These are phyloP conservation scores for Falco naumanni DNA, from an alignment of 2,797 vertebrate genomes.

Conservation along the genomic window DNA sequence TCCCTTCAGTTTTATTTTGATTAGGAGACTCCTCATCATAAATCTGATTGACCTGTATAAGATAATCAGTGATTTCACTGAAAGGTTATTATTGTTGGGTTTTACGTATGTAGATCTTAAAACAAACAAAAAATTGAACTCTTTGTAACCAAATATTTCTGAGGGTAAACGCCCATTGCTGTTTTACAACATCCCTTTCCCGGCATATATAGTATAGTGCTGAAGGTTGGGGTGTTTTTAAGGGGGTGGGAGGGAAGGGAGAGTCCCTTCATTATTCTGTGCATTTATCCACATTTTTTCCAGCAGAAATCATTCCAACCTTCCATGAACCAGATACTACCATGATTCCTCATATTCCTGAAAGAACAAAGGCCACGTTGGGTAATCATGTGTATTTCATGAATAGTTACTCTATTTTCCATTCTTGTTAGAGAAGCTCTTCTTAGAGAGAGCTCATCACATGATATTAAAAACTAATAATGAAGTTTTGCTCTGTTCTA, in stretches of 20 bases:
- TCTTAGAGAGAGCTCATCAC: not conserved
- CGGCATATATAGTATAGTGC: not conserved
- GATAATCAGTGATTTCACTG: not conserved
- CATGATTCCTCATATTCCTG: conserved; percentile 62
- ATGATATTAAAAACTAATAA: not conserved
- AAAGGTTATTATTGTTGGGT: not conserved
- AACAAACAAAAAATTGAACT: not conserved
- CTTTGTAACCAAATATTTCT: not conserved
- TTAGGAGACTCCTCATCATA: not conserved
- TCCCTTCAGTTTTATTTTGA: not conserved
- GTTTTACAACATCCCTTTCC: not conserved
- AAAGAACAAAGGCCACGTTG: conserved; percentile 67
- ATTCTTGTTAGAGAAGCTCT: not conserved
- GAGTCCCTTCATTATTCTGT: not conserved
- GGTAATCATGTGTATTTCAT: conserved; percentile 70
- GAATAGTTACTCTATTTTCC: not conserved
- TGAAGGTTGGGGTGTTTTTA: not conserved
- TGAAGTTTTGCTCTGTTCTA: conserved; percentile 1
- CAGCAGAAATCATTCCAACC: conserved; percentile 57
- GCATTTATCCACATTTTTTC: conserved; percentile 11
- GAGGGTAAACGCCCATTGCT: not conserved
- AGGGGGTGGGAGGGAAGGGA: not conserved
- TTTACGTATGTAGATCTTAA: not conserved
- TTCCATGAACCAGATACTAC: conserved; percentile 66
- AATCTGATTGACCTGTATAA: not conserved